phyloP scores from a whole-genome alignment of 2,113 vertebrate genomes.

The Herpailurus yagouaroundi region DNA sequence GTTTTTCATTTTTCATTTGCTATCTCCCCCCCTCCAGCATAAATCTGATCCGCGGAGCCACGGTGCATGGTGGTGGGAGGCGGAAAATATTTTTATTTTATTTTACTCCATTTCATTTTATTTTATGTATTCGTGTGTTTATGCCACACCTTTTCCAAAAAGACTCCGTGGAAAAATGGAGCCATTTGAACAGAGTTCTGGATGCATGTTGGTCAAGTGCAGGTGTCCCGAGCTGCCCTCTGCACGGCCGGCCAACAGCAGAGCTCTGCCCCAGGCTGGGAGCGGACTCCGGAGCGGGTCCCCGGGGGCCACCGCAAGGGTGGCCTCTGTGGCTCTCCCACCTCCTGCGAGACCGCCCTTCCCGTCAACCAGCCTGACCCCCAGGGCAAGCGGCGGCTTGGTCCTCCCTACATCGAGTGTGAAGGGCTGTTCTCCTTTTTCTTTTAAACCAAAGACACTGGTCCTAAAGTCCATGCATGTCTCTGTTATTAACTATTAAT shows the following conservation, averaged over 20 bases:
- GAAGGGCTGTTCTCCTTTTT: accelerated
- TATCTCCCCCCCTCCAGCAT: constrained; percentile 60
- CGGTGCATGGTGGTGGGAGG: not conserved
- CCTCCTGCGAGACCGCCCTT: not conserved
- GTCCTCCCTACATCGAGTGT: accelerated
- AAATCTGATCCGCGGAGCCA: not conserved
- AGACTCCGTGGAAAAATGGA: not conserved
- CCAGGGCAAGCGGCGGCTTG: accelerated
- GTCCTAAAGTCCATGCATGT: accelerated
- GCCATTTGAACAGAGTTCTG: accelerated
- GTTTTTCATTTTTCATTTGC: constrained; percentile 75
- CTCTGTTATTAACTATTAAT: accelerated
- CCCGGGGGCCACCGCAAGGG: not conserved
- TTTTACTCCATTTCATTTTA: constrained; percentile 30
- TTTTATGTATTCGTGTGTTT: not conserved
- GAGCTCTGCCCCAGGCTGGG: not conserved
- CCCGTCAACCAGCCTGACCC: not conserved
- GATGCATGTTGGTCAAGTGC: accelerated
- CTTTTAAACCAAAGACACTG: not conserved
- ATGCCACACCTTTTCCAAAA: constrained; percentile 10
- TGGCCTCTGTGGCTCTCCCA: not conserved
- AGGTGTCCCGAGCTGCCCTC: accelerated
- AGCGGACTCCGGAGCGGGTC: not conserved
- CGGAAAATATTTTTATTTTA: not conserved
- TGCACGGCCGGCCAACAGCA: accelerated